Conservation (phyloP, 2,113 vertebrate genomes). For the Crotophaga sulcirostris region DNA sequence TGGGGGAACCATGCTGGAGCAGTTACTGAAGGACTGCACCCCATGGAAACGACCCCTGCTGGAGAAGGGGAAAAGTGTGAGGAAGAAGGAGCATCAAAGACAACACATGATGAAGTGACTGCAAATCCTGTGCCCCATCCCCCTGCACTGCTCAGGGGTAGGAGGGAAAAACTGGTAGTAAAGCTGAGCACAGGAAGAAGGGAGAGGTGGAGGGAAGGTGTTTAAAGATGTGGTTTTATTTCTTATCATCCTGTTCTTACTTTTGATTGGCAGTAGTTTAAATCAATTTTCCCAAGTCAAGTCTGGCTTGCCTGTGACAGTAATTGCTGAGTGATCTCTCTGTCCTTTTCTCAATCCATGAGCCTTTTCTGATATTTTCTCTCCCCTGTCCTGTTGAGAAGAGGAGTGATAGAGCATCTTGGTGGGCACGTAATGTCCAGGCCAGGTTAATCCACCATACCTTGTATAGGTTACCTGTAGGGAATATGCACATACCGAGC, state of each 20-base stretch:
- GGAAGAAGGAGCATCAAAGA: neutral
- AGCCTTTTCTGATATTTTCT: neutral
- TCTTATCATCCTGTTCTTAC: neutral
- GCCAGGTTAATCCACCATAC: neutral
- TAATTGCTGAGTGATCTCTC: too few relatives aligned
- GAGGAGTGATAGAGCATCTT: neutral
- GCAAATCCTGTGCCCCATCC: neutral
- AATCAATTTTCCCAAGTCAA: too few relatives aligned
- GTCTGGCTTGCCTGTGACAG: too few relatives aligned
- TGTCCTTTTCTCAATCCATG: too few relatives aligned
- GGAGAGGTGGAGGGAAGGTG: fast-evolving
- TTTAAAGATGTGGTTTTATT: neutral
- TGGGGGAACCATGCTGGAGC: fast-evolving
- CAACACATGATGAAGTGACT: neutral
- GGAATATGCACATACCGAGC: neutral
- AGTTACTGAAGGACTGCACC: neutral
- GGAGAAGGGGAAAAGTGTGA: neutral
- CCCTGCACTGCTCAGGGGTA: fast-evolving
- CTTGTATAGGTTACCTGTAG: neutral
- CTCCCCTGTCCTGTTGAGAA: neutral
- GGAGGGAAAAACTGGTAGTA: neutral
- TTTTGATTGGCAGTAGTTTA: too few relatives aligned
- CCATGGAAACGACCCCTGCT: fast-evolving
- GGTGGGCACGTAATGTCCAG: neutral
- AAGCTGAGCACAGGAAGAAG: neutral